Conservation (phyloP, 2,888 invertebrate species). For the Patella ulyssiponensis region DNA sequence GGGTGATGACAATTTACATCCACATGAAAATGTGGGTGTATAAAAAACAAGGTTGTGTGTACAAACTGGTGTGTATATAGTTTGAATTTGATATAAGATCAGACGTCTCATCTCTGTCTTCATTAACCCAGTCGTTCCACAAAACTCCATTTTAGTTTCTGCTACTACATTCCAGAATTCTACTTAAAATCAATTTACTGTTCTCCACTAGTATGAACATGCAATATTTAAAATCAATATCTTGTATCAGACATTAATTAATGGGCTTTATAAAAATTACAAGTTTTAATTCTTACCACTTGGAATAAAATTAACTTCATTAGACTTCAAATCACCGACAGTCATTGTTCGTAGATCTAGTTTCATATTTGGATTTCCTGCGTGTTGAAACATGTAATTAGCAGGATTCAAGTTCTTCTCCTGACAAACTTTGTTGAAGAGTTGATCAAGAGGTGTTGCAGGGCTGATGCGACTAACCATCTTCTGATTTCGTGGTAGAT, state of each 20-base stretch:
- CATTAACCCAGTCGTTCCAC: no score
- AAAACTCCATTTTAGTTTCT: no score
- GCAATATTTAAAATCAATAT: neutral
- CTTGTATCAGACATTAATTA: neutral
- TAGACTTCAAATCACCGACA: conserved; percentile 48
- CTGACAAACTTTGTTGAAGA: conserved; percentile 81
- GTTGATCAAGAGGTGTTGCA: conserved; percentile 79
- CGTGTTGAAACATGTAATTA: conserved; percentile 84
- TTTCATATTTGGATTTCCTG: conserved; percentile 75
- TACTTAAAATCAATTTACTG: no score
- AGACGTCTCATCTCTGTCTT: no score
- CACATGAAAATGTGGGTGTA: no score
- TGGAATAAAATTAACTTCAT: conserved; percentile 56
- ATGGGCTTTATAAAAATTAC: neutral
- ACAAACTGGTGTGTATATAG: no score
- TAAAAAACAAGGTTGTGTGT: no score
- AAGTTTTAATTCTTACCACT: conserved; percentile 39
- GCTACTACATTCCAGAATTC: no score
- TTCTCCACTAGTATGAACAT: no score
- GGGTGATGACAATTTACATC: no score
- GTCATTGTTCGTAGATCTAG: conserved; percentile 45
- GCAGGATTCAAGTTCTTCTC: conserved; percentile 82
- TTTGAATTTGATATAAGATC: no score
- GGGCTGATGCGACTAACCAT: conserved; percentile 84
- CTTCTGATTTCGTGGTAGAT: conserved; percentile 85